Evolutionary conservation across 1,140 invertebrate genomes (phyloP), one percentile per base, ranked within the genome.

Genomic region (Eupeodes corollae): DNA sequence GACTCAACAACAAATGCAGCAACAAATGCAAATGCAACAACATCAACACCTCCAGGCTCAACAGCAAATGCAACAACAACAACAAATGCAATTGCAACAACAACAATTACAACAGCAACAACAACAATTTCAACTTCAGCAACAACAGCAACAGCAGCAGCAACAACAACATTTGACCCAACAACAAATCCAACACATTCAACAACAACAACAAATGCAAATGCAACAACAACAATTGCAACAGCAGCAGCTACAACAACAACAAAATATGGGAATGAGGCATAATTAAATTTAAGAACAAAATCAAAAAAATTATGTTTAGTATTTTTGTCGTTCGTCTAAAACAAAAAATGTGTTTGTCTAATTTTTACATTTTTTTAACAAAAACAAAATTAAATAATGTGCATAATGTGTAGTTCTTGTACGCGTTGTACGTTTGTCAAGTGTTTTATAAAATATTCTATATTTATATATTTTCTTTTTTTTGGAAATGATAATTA

Each of bases 181-280:
- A 39, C 34, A 21, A 35, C 34, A 39, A 39, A 13, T 8, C 14
- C 26, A 31, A 35, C 15, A 15, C 10, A 21, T 33, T 10, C 46
- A 47, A 30, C 46, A 47, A 18, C 19, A 43, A 21, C 21, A 26
- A 26, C 21, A 26, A 26, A 26, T 26, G 21, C 21, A 26, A 26
- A 26, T 26, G 21, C 21, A 26, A 26, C 21, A 26, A 26, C 21
- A 26, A 8, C 21, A 26, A 26, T 26, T 26, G 21, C 21, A 26
- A 26, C 45, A 38, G 21, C 14, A 26, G 43, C 43, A 46, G 33
- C 16, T 40, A 47, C 34, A 33, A 16, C 39, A 39, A 15, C 49
- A 50, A 34, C 52, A 52, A 39, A 37, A 38, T n/a, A 38, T 47
- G 12, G 21, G 35, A 37, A 46, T 49, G 44, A 31, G 33, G 13